phyloP scores from a whole-genome alignment of 1,140 invertebrate species.

The Halyomorpha halys region DNA sequence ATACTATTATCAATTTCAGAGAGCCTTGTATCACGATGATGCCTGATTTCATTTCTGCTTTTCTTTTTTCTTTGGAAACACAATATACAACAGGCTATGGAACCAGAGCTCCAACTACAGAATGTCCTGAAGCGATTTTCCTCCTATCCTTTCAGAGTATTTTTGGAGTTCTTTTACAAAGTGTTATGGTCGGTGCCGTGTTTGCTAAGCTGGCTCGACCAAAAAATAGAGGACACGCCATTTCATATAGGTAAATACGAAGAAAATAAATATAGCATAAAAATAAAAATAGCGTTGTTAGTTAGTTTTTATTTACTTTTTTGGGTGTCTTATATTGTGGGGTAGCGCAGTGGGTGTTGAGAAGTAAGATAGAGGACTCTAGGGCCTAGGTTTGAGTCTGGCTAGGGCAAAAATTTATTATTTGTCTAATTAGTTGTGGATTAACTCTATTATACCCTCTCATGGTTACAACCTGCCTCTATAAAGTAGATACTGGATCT shows the following conservation, averaged over 20 bases:
- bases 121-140: conserved; percentile 56
- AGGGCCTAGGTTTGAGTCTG: no score
- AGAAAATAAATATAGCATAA: no score
- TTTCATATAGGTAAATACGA: conserved; percentile 47
- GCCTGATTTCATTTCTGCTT: conserved; percentile 46
- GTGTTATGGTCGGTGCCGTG: conserved; percentile 47
- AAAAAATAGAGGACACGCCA: conserved; percentile 53
- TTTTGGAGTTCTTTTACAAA: conserved; percentile 49
- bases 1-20: conserved; percentile 18
- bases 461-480: no score
- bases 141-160: conserved; percentile 60
- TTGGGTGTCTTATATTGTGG: no score
- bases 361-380: no score
- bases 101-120: conserved; percentile 49
- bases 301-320: no score
- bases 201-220: conserved; percentile 57
- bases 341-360: no score
- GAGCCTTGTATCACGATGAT: conserved; percentile 45
- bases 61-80: conserved; percentile 52
- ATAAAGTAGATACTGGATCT: no score
- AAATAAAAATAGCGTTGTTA: no score
- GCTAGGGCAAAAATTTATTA: no score
- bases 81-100: conserved; percentile 53
- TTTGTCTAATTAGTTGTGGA: no score
- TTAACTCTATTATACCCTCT: no score